Conservation (phyloP, 2,888 invertebrate species). For the Hermaeophaga mercurialis region DNA sequence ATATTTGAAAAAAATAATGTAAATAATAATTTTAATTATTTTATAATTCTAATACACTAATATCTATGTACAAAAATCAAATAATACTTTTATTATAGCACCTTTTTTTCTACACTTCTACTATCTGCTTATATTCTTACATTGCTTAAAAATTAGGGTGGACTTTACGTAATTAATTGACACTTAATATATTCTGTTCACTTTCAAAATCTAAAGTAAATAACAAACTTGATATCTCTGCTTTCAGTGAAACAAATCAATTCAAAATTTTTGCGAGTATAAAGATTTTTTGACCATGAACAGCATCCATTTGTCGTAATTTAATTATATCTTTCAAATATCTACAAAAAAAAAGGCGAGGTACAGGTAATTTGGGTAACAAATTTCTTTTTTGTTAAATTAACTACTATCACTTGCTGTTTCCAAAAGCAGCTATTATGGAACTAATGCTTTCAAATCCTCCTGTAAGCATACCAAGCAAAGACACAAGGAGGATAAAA, state of each 20-base stretch:
- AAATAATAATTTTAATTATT: not conserved
- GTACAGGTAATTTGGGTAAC: not conserved
- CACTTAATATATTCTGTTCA: not conserved
- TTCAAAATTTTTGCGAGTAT: not conserved
- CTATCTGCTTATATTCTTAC: not conserved
- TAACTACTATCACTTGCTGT: not conserved
- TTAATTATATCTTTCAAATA: too few relatives aligned
- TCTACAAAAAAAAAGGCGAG: not conserved
- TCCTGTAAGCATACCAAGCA: slow-evolving; percentile 75
- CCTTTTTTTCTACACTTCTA: slow-evolving; percentile 5
- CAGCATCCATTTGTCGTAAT: too few relatives aligned
- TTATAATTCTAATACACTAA: not conserved
- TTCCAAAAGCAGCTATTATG: slow-evolving; percentile 54
- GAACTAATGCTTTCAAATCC: slow-evolving; percentile 74
- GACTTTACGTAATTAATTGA: not conserved
- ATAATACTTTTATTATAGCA: slow-evolving; percentile 12
- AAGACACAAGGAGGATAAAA: slow-evolving; percentile 69
- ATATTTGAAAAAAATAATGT: too few relatives aligned
- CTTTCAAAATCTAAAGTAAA: not conserved
- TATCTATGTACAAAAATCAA: not conserved
- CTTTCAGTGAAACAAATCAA: not conserved
- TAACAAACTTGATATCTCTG: not conserved
- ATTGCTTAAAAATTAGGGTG: not conserved
- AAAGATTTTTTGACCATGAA: too few relatives aligned
- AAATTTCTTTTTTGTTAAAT: not conserved